Conservation (phyloP, 2,797 vertebrate genomes). For the Lutjanus argentimaculatus region DNA sequence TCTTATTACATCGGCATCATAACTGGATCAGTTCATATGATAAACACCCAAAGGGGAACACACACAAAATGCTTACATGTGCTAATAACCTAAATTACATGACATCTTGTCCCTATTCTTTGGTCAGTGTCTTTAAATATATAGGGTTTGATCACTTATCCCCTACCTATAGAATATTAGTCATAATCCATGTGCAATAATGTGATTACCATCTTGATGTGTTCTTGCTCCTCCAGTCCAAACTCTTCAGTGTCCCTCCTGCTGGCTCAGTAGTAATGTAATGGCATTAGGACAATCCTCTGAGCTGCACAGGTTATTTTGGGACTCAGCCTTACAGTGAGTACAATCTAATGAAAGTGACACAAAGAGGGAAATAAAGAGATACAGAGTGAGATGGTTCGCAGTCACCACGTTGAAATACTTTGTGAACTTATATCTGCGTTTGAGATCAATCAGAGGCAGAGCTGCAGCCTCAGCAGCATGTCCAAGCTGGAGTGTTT, state of each 20-base stretch:
- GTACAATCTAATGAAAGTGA: conserved; percentile 57
- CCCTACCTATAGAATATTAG: conserved; percentile 37
- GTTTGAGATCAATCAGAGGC: neutral
- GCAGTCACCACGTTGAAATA: neutral
- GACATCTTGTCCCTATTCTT: neutral
- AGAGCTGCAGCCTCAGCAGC: conserved; percentile 26
- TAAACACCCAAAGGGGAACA: conserved; percentile 2
- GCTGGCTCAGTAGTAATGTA: conserved; percentile 78
- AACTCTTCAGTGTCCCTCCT: conserved; percentile 44
- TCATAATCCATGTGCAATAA: conserved; percentile 61
- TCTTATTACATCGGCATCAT: conserved; percentile 58
- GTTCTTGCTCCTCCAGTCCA: conserved; percentile 40
- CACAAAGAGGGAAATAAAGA: conserved; percentile 3
- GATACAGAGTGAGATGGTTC: neutral
- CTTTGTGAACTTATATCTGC: neutral
- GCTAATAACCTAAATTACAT: conserved; percentile 3
- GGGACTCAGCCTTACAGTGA: conserved; percentile 45
- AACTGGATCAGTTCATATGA: conserved; percentile 20
- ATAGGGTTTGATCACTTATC: conserved; percentile 6
- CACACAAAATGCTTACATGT: neutral
- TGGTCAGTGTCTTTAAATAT: neutral
- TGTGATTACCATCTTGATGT: conserved; percentile 54
- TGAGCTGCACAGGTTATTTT: conserved; percentile 77
- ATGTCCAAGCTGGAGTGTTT: conserved; percentile 60
- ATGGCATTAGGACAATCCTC: conserved; percentile 84